Conservation (phyloP, 1,140 invertebrate species). For the Heliconius nattereri region DNA sequence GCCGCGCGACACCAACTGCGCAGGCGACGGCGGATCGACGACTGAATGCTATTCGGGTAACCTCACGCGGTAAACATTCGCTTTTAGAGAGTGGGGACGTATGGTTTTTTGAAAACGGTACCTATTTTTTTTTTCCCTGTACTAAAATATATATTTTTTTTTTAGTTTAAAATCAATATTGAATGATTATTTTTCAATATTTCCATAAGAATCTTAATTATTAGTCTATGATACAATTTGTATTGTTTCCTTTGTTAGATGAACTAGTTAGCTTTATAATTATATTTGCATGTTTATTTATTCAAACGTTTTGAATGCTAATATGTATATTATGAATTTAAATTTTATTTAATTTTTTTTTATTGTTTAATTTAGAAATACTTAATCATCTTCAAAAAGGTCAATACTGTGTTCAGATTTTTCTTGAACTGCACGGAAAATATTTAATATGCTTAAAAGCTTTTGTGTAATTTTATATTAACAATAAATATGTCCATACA, state of each 20-base stretch:
- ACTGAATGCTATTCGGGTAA: conserved; percentile 53
- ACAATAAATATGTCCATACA: not conserved
- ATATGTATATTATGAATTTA: not conserved
- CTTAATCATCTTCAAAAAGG: not conserved
- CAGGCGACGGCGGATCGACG: conserved; percentile 59
- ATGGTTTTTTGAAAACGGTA: conserved; percentile 56
- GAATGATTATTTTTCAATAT: not conserved
- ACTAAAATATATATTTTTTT: not conserved
- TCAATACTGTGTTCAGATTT: not conserved
- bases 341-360: not conserved
- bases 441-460: conserved; percentile 3
- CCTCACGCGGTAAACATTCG: conserved; percentile 71
- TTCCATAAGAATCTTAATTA: not conserved
- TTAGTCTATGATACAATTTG: not conserved
- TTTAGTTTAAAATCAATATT: not conserved
- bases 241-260: conserved; percentile 3
- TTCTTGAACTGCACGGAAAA: not conserved
- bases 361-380: not conserved
- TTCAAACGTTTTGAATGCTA: not conserved
- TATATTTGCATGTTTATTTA: conserved; percentile 1
- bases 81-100: conserved; percentile 63
- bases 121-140: conserved; percentile 33
- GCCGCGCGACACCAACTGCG: conserved; percentile 67
- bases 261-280: not conserved
- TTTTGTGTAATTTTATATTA: not conserved